Conservation (phyloP, 2,113 vertebrate genomes). For the Rhipidura dahli region DNA sequence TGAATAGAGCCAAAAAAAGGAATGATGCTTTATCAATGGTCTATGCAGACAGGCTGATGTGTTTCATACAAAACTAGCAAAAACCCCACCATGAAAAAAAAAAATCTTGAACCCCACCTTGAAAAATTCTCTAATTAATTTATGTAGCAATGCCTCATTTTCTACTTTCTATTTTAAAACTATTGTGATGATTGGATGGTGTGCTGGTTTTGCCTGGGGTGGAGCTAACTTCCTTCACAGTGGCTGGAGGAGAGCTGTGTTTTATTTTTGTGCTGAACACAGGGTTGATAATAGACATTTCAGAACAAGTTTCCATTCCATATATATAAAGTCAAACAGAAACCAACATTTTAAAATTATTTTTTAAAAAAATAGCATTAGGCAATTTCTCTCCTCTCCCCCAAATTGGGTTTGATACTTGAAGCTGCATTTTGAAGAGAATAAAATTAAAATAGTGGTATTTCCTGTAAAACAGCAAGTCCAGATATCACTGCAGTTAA, state of each 20-base stretch:
- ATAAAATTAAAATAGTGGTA: neutral
- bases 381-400: neutral
- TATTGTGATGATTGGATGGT: neutral
- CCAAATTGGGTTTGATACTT: neutral
- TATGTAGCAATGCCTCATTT: neutral
- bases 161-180: neutral
- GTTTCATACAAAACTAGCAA: neutral
- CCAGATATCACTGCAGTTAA: neutral
- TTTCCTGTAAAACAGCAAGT: neutral
- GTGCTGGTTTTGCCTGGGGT: neutral
- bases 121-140: neutral
- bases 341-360: neutral
- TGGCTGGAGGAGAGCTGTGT: neutral
- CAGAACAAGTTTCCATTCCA: neutral
- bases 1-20: neutral
- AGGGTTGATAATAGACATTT: neutral
- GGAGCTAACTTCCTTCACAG: neutral
- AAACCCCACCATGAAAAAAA: rapidly evolving
- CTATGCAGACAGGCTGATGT: neutral
- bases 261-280: neutral
- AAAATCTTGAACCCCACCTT: neutral
- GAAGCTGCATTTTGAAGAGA: neutral
- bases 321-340: neutral
- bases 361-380: neutral
- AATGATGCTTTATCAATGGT: neutral